A percentile compares a stretch with the other conserved stretches of the same genome.
Evolutionary conservation across 1,140 invertebrate genomes (phyloP).

Genomic region (Chymomyza costata): DNA sequence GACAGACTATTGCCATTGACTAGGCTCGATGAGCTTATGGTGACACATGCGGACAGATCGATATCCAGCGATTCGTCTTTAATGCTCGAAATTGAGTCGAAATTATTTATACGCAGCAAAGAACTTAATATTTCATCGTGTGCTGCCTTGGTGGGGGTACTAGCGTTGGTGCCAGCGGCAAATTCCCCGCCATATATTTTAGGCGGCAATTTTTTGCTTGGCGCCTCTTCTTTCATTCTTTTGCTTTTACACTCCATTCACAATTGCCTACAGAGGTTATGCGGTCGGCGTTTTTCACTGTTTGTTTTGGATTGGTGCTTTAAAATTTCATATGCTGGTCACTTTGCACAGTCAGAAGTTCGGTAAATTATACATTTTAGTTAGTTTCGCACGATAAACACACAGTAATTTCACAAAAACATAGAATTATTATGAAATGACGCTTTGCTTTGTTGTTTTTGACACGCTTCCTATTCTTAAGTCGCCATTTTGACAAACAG

Average conservation of each 20-base stretch:
- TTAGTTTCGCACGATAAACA: conserved; percentile 29
- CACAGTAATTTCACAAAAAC: conserved; percentile 37
- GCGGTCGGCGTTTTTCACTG: conserved; percentile 50
- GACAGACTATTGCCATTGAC: conserved; percentile 66
- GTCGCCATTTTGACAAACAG: conserved; percentile 61
- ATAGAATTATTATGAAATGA: conserved; percentile 70
- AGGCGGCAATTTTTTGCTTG: conserved; percentile 74
- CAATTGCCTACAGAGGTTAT: conserved; percentile 64
- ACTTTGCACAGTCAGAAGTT: conserved; percentile 31
- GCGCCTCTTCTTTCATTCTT: conserved; percentile 71
- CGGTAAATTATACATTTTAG: conserved; percentile 37
- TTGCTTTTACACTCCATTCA: conserved; percentile 66
- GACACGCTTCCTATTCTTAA: conserved; percentile 64
- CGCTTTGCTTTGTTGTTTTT: conserved; percentile 64
- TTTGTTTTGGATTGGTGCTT: conserved; percentile 24
- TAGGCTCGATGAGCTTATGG: conserved; percentile 60
- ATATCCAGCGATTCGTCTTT: conserved; percentile 73
- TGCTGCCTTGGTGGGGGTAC: conserved; percentile 58
- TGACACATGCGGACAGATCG: conserved; percentile 70
- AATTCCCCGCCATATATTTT: conserved; percentile 53
- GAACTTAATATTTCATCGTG: conserved; percentile 70
- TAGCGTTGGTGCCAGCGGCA: conserved; percentile 26
- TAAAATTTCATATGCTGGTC: conserved; percentile 30
- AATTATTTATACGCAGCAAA: conserved; percentile 66
- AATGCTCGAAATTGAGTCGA: conserved; percentile 70